Percentiles rank a stretch among this genome's conserved stretches.
Conservation (phyloP, 2,888 invertebrate species). For the Junonia oenone region DNA sequence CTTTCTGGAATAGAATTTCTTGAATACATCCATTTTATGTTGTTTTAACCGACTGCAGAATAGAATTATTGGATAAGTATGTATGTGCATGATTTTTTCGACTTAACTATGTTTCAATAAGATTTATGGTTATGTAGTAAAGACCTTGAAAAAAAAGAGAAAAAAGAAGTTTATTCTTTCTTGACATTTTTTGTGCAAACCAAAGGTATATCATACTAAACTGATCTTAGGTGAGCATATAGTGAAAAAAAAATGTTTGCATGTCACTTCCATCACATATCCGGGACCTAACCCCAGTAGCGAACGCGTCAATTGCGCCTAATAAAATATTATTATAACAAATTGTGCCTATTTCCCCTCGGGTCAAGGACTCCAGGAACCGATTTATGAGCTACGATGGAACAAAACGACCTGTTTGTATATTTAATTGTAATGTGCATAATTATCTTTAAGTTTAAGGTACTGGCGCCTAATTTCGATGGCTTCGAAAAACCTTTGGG, state of each 20-base stretch:
- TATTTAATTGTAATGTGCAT: background rate
- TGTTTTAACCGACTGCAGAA: background rate
- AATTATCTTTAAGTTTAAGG: too few relatives aligned
- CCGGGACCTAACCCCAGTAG: slow-evolving; percentile 24
- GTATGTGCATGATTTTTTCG: too few relatives aligned
- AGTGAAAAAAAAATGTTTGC: slow-evolving; percentile 5
- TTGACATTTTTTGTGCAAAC: too few relatives aligned
- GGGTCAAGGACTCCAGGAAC: slow-evolving; percentile 18
- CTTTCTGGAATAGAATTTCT: too few relatives aligned
- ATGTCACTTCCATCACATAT: slow-evolving; percentile 21
- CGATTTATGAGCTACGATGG: background rate
- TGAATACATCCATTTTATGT: background rate
- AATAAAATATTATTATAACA: slow-evolving; percentile 35
- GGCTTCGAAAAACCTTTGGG: too few relatives aligned
- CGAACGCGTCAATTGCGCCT: slow-evolving; percentile 31
- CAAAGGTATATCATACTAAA: too few relatives aligned
- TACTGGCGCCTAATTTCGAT: too few relatives aligned
- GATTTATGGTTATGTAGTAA: too few relatives aligned
- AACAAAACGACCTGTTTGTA: background rate
- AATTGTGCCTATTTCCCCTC: slow-evolving; percentile 25
- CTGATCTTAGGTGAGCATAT: background rate
- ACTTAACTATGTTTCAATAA: too few relatives aligned
- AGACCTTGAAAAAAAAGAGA: too few relatives aligned
- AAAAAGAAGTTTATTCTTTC: too few relatives aligned
- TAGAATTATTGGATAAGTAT: too few relatives aligned